phyloP scores from a whole-genome alignment of 2,113 vertebrate species.

The Burhinus bistriatus region DNA sequence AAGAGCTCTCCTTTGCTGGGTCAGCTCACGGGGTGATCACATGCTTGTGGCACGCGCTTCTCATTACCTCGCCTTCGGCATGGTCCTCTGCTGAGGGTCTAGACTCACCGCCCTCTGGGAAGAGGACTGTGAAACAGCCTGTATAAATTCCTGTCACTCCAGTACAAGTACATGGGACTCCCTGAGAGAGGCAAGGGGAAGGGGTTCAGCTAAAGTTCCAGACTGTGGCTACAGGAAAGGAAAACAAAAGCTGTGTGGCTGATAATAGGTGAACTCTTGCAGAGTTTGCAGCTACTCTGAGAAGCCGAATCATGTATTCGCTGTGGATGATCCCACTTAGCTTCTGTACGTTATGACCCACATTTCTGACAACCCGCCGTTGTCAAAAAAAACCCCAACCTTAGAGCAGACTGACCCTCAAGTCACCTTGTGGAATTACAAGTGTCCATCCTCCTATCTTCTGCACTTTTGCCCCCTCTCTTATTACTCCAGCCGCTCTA shows the following conservation, averaged over 20 bases:
- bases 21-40: neutral
- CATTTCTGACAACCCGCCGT: neutral
- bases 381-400: neutral
- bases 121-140: neutral
- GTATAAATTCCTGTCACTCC: accelerated
- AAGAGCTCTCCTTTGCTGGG: neutral
- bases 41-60: neutral
- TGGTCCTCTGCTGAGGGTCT: neutral
- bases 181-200: neutral
- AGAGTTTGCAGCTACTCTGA: neutral
- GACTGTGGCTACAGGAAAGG: neutral
- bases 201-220: neutral
- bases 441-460: neutral
- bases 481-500: accelerated
- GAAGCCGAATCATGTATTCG: neutral
- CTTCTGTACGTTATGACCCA: neutral
- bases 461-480: neutral
- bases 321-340: neutral
- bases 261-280: neutral
- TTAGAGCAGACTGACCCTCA: neutral
- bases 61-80: neutral
- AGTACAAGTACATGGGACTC: neutral
- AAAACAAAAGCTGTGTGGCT: neutral
- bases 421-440: neutral
- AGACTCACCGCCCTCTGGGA: neutral